Evolutionary conservation across 2,113 vertebrate species (phyloP).

Genomic region (Raja brachyura): DNA sequence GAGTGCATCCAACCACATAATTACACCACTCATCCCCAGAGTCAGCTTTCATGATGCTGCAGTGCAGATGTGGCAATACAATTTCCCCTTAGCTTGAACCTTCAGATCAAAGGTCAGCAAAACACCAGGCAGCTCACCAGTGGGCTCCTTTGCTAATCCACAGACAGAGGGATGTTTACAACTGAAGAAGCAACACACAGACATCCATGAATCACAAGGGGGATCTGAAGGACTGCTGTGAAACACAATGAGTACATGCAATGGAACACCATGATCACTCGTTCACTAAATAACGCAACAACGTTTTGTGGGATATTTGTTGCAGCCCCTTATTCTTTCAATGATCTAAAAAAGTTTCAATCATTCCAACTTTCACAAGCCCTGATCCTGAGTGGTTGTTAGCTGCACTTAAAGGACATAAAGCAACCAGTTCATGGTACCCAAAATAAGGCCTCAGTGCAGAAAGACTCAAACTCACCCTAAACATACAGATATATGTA

Average conservation of each 20-base stretch:
- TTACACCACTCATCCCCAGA: background rate
- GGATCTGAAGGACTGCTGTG: background rate
- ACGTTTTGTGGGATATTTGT: background rate
- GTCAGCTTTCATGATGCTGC: constrained; percentile 3
- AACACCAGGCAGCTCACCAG: background rate
- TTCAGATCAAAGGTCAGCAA: constrained; percentile 30
- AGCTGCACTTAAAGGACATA: background rate
- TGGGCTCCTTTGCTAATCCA: background rate
- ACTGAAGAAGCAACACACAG: background rate
- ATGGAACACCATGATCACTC: constrained; percentile 27
- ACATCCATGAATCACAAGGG: constrained; percentile 25
- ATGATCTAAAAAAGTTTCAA: background rate
- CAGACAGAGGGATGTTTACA: constrained; percentile 15
- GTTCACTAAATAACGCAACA: background rate
- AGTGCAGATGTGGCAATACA: background rate
- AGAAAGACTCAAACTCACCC: too few species aligned
- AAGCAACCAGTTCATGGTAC: background rate
- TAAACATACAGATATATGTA: too few species aligned
- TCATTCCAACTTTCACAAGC: background rate
- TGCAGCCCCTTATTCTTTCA: background rate
- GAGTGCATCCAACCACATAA: background rate
- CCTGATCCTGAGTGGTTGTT: background rate
- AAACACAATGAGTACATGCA: background rate
- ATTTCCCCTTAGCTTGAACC: background rate
- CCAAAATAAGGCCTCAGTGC: background rate